Percentiles rank a stretch among this genome's conserved stretches.
Evolutionary conservation across 2,888 invertebrate species (phyloP).

Genomic region (Ceraclea dissimilis): DNA sequence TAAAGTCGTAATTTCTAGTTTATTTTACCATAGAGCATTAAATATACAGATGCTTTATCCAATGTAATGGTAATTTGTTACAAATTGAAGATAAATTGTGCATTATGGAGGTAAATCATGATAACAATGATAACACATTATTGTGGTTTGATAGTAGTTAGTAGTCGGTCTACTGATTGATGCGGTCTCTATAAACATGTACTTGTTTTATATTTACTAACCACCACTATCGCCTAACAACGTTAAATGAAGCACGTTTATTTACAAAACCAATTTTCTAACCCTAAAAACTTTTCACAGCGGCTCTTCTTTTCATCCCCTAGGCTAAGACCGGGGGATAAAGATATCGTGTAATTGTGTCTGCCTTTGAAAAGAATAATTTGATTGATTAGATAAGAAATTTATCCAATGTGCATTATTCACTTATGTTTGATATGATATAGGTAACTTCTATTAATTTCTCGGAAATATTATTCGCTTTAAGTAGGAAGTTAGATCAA

Average conservation of each 20-base stretch:
- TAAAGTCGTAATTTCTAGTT: no score
- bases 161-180: background rate
- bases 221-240: conserved; percentile 1
- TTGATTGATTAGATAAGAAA: conserved; percentile 4
- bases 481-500: no score
- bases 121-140: no score
- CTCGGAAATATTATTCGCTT: no score
- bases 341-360: conserved; percentile 5
- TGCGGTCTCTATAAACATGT: conserved; percentile 7
- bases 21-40: no score
- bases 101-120: no score
- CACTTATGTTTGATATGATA: no score
- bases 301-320: conserved; percentile 3
- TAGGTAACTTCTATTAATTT: no score
- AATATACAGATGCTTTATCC: no score
- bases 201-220: background rate
- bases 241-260: conserved; percentile 13
- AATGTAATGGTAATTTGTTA: no score
- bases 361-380: conserved; percentile 4
- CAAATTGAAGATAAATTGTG: no score
- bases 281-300: conserved; percentile 13
- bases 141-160: no score
- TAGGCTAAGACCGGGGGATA: conserved; percentile 2
- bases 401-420: background rate
- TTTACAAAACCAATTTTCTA: conserved; percentile 16